Evolutionary conservation across 2,888 invertebrate species (phyloP), one percentile per base, ranked within the genome.

Genomic region (Poecilus cupreus): DNA sequence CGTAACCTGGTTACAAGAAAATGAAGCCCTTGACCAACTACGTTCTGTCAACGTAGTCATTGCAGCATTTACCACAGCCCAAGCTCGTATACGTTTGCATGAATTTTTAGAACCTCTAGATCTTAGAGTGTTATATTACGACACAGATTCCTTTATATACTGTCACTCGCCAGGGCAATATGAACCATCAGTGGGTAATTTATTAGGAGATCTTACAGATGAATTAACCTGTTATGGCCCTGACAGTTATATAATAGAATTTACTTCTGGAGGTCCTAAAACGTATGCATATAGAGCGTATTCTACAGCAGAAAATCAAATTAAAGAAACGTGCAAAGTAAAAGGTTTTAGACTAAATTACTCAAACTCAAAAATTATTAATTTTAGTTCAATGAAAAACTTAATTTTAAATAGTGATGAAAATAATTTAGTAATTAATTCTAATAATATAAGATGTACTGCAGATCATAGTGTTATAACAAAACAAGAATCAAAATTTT

Each of bases 121-220:
- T 1, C 74, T 83, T 37, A 60, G 86, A 10, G 86, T 86, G 6
- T 75, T 89, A 8, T 88, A 26, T 26, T 26, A 26, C 26, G 26
- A 26, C 26, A 11, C 51, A 68, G 68, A 18, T 68, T 80, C 37
- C 1, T 84, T 87, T 10, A 86, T 88, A 57, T 88, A 84, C 72
- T 81, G 83, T n/a, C 22, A 18, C 4, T 8, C 82, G 24, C 18
- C 82, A 75, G 80, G 77, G 8, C 82, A 82, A 13, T 83, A 81
- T 51, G 80, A 83, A 11, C 85, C 85, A 8, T 82, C 83, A 8
- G 74, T 83, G 0, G 88, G 87, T 20, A 85, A 85, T 77, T 86
- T 84, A 82, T 57, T 87, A 3, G 88, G 88, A 0, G 86, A 88
- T 76, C 80, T 88, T 78, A 88, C 87, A 0, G 85, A 88, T 82